Percentiles rank a stretch among this genome's conserved stretches.
Evolutionary conservation across 2,888 invertebrate species (phyloP).

Genomic region (Dioctria rufipes): DNA sequence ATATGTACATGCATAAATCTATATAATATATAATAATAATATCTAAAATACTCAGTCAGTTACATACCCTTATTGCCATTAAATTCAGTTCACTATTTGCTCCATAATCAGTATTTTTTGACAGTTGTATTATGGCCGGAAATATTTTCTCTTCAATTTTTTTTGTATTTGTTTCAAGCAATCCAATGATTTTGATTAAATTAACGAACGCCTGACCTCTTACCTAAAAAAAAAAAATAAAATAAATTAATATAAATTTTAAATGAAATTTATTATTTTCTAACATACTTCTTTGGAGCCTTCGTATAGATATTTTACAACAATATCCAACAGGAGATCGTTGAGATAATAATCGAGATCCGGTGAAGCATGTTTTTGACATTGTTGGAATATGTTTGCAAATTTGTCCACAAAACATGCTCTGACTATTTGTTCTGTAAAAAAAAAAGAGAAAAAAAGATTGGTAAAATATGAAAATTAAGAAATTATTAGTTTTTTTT

Average conservation of each 20-base stretch:
- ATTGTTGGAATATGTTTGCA: slow-evolving; percentile 52
- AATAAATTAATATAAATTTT: slow-evolving; percentile 9
- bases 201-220: slow-evolving; percentile 50
- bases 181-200: slow-evolving; percentile 45
- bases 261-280: not conserved
- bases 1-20: not conserved
- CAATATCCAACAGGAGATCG: slow-evolving; percentile 58
- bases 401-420: slow-evolving; percentile 54
- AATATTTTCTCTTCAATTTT: slow-evolving; percentile 54
- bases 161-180: slow-evolving; percentile 53
- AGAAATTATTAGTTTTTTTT: too few relatives aligned
- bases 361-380: slow-evolving; percentile 53
- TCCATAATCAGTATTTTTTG: slow-evolving; percentile 25
- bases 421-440: slow-evolving; percentile 53
- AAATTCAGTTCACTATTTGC: slow-evolving; percentile 43
- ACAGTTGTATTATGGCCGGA: slow-evolving; percentile 50
- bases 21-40: not conserved
- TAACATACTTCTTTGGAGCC: slow-evolving; percentile 43
- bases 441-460: slow-evolving; percentile 9
- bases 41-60: not conserved
- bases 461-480: not conserved
- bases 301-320: slow-evolving; percentile 56
- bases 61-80: slow-evolving; percentile 53
- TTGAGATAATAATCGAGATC: slow-evolving; percentile 56
- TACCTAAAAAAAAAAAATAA: slow-evolving; percentile 50